Evolutionary conservation across 2,888 invertebrate genomes (phyloP).

Genomic region (Xylota sylvarum): DNA sequence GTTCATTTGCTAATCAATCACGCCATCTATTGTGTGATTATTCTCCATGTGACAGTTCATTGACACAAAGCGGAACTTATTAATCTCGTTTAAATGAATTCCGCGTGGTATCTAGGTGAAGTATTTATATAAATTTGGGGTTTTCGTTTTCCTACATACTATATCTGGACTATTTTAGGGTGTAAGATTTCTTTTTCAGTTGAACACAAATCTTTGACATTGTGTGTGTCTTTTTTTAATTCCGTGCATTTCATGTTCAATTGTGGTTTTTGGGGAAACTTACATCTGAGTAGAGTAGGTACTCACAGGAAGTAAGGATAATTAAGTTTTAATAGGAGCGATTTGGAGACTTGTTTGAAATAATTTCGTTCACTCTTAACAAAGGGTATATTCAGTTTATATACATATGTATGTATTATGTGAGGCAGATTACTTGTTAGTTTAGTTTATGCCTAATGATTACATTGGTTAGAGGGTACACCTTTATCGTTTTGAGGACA

Average conservation of each 20-base stretch:
- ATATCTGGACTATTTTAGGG: constrained; percentile 56
- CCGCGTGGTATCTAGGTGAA: constrained; percentile 74
- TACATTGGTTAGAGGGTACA: too few species aligned
- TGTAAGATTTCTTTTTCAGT: constrained; percentile 1
- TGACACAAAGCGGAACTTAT: constrained; percentile 63
- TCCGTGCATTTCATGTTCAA: constrained; percentile 3
- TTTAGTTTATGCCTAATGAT: too few species aligned
- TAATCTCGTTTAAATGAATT: constrained; percentile 63
- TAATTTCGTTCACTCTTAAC: background rate
- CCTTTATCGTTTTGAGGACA: too few species aligned
- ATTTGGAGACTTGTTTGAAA: background rate
- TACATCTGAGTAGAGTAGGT: constrained; percentile 7
- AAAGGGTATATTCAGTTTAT: background rate
- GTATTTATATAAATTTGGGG: constrained; percentile 66
- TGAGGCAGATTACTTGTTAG: too few species aligned
- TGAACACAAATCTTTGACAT: constrained; percentile 18
- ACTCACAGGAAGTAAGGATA: constrained; percentile 38
- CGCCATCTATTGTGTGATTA: background rate
- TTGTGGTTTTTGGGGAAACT: constrained; percentile 7
- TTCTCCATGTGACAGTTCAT: constrained; percentile 41
- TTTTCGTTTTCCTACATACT: constrained; percentile 38
- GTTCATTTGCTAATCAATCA: background rate
- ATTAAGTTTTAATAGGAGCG: constrained; percentile 29
- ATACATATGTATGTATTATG: too few species aligned
- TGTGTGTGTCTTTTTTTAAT: constrained; percentile 1